A percentile compares a stretch with the other conserved stretches of the same genome.
These are phyloP conservation scores for Spea bombifrons DNA, from an alignment of 2,113 vertebrate species.

Conservation along the genomic window DNA sequence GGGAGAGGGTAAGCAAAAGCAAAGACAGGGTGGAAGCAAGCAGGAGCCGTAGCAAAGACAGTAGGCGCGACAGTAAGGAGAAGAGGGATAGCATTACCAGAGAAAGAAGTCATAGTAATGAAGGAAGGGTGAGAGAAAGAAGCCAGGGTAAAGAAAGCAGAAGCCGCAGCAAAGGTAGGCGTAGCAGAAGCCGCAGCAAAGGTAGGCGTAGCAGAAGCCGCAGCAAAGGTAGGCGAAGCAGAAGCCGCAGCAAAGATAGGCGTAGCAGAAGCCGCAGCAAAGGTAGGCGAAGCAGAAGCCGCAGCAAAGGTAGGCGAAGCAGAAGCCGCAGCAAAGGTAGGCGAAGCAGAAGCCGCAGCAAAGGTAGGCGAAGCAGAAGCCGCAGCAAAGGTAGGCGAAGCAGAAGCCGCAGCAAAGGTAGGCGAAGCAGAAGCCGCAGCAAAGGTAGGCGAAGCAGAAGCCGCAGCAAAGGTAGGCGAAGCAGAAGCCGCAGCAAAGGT, in stretches of 20 bases:
- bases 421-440: slow-evolving; percentile 56
- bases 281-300: not conserved
- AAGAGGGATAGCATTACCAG: not conserved
- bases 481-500: slow-evolving; percentile 9
- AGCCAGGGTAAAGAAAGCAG: not conserved
- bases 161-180: not conserved
- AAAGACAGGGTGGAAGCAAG: slow-evolving; percentile 51
- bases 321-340: slow-evolving; percentile 33
- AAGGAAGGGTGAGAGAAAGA: not conserved
- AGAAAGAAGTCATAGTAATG: slow-evolving; percentile 3
- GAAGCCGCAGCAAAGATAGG: not conserved
- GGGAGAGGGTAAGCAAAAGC: slow-evolving; percentile 75
- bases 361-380: too few species aligned
- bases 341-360: too few species aligned
- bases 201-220: slow-evolving; percentile 19
- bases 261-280: not conserved
- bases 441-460: not conserved
- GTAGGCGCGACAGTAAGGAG: not conserved
- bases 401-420: slow-evolving; percentile 60
- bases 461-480: not conserved
- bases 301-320: not conserved
- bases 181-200: not conserved
- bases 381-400: slow-evolving; percentile 40
- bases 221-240: too few species aligned
- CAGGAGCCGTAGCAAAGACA: not conserved